Conservation (phyloP, 2,888 invertebrate genomes). For the Tupiocoris notatus region DNA sequence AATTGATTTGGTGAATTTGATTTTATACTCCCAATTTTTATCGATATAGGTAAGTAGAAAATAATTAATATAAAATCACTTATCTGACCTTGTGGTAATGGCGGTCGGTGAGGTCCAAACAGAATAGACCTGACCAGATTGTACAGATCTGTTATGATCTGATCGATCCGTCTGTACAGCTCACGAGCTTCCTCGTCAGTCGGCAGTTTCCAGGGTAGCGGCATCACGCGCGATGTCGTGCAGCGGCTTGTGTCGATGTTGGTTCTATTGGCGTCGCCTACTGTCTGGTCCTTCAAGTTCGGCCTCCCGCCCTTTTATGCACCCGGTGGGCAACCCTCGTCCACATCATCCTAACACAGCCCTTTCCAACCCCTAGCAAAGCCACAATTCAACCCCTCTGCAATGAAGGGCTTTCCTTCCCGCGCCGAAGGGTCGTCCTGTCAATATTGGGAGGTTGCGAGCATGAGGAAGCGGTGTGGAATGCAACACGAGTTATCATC, state of each 20-base stretch:
- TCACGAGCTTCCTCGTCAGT: constrained; percentile 45
- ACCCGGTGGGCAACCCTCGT: neutral
- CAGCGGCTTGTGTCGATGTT: neutral
- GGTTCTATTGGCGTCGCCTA: neutral
- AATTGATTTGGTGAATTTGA: neutral
- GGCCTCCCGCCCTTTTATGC: neutral
- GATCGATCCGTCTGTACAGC: constrained; percentile 44
- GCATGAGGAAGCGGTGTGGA: too few species aligned
- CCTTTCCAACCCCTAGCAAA: neutral
- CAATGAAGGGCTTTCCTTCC: too few species aligned
- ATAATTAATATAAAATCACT: neutral
- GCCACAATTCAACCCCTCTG: neutral
- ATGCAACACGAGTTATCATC: too few species aligned
- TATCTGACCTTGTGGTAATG: constrained; percentile 36
- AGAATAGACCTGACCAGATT: constrained; percentile 44
- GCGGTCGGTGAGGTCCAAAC: constrained; percentile 35
- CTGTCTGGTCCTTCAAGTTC: neutral
- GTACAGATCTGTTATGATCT: constrained; percentile 46
- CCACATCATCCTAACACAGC: neutral
- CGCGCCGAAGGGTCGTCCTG: too few species aligned
- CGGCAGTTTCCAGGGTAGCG: constrained; percentile 44
- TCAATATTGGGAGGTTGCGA: too few species aligned
- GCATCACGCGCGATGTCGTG: constrained; percentile 25
- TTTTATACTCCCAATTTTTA: too few species aligned
- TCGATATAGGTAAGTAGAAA: neutral